phyloP scores from a whole-genome alignment of 2,888 invertebrate species.

The Limulus polyphemus region DNA sequence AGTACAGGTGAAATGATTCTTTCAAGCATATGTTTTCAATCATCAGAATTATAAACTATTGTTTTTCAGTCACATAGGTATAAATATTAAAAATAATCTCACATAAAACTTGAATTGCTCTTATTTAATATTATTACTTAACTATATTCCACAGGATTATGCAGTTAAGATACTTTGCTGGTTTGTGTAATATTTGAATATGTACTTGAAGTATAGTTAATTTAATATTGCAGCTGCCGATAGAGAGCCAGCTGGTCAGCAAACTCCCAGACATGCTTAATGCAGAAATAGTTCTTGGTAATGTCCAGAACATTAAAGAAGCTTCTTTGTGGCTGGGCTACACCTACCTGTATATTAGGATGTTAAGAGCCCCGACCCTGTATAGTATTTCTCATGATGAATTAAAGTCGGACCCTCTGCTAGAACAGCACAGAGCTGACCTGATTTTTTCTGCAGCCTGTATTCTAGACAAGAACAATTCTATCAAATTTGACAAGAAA shows the following conservation, averaged over 20 bases:
- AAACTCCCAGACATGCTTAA: slow-evolving; percentile 94
- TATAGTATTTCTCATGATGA: slow-evolving; percentile 76
- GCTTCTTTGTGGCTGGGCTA: slow-evolving; percentile 91
- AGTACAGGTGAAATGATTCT: too few species aligned
- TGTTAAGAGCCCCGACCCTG: slow-evolving; percentile 76
- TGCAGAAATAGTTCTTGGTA: slow-evolving; percentile 93
- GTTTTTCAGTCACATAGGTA: not conserved
- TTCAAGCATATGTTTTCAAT: too few species aligned
- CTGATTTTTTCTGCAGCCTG: slow-evolving; percentile 88
- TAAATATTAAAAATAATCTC: too few species aligned
- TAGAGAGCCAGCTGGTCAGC: slow-evolving; percentile 87
- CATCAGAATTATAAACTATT: not conserved
- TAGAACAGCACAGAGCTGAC: slow-evolving; percentile 86
- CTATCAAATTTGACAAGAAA: slow-evolving; percentile 89
- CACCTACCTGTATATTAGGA: slow-evolving; percentile 88
- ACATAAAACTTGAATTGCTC: too few species aligned
- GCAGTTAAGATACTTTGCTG: too few species aligned
- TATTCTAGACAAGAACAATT: slow-evolving; percentile 80
- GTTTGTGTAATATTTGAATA: too few species aligned
- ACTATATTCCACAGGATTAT: too few species aligned
- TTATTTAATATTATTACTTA: too few species aligned
- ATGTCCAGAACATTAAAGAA: slow-evolving; percentile 76
- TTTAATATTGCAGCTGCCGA: slow-evolving; percentile 51
- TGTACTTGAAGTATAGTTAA: slow-evolving; percentile 1
- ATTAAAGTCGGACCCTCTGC: slow-evolving; percentile 62